phyloP scores from a whole-genome alignment of 2,797 vertebrate species.

The Hapalemur alaotrensis region DNA sequence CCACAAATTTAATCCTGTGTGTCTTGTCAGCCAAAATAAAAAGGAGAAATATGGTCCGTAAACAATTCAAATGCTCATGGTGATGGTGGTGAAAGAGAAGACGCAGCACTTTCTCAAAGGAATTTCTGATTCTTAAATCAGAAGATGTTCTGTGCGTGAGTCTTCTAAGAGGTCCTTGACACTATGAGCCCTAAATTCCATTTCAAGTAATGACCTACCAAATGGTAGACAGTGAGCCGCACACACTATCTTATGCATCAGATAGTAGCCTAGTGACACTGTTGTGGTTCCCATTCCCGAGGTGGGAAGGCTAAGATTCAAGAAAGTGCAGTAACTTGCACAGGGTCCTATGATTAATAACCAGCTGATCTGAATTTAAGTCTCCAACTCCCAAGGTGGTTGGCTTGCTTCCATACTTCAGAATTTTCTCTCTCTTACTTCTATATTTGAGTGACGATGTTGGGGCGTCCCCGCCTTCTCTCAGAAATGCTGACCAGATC shows the following conservation, averaged over 20 bases:
- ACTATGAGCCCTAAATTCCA: not conserved
- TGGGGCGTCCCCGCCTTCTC: not conserved
- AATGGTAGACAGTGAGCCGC: not conserved
- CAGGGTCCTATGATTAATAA: not conserved
- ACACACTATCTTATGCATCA: accelerated
- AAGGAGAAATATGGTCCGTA: not conserved
- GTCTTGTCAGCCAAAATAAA: not conserved
- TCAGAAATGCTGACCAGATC: not conserved
- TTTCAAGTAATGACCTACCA: too few relatives aligned
- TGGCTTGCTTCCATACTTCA: not conserved
- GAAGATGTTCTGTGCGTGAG: not conserved
- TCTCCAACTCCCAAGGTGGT: accelerated
- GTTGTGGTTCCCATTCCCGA: not conserved
- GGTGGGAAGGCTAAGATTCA: not conserved
- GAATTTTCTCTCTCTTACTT: not conserved
- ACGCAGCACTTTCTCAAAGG: not conserved
- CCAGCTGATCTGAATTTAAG: too few relatives aligned
- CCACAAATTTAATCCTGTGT: not conserved
- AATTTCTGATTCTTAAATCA: not conserved
- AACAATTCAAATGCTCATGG: not conserved
- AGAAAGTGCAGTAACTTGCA: accelerated
- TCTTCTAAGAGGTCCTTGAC: not conserved
- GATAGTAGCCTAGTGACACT: accelerated
- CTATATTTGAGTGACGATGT: not conserved
- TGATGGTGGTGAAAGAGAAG: not conserved